Evolutionary conservation across 2,888 invertebrate genomes (phyloP).

Genomic region (Cacoxenus indagator): DNA sequence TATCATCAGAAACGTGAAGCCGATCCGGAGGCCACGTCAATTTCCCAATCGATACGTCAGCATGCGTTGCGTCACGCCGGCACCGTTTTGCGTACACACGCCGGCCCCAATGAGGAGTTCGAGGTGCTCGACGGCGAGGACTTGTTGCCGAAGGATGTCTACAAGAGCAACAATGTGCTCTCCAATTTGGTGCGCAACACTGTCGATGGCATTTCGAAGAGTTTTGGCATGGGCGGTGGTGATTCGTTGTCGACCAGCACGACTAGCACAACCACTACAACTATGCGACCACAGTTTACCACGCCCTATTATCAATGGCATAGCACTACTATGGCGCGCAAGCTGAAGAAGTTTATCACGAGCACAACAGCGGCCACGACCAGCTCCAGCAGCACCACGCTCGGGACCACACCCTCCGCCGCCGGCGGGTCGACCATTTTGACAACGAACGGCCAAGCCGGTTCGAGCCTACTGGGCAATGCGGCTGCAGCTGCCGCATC

Average conservation of each 20-base stretch:
- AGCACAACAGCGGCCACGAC: conserved; percentile 64
- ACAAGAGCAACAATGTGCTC: conserved; percentile 65
- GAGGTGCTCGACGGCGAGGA: conserved; percentile 68
- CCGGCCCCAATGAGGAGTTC: conserved; percentile 68
- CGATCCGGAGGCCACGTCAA: conserved; percentile 74
- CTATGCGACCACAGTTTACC: conserved; percentile 61
- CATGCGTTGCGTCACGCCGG: conserved; percentile 84
- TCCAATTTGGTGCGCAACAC: conserved; percentile 71
- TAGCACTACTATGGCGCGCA: conserved; percentile 70
- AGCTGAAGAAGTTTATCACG: conserved; percentile 70
- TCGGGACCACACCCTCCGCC: conserved; percentile 36
- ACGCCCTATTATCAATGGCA: conserved; percentile 67
- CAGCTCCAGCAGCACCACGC: conserved; percentile 44
- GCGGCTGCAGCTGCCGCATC: conserved; percentile 33
- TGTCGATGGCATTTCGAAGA: conserved; percentile 68
- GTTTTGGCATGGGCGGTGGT: conserved; percentile 58
- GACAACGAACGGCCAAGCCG: conserved; percentile 30
- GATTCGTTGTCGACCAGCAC: conserved; percentile 59
- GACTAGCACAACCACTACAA: conserved; percentile 53
- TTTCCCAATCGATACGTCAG: conserved; percentile 77
- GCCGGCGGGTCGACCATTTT: conserved; percentile 40
- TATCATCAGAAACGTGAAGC: conserved; percentile 74
- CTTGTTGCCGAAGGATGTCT: conserved; percentile 60
- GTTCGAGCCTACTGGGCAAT: background rate
- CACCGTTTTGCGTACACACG: conserved; percentile 76